Evolutionary conservation across 2,797 vertebrate species (phyloP).

Genomic region (Varecia variegata): DNA sequence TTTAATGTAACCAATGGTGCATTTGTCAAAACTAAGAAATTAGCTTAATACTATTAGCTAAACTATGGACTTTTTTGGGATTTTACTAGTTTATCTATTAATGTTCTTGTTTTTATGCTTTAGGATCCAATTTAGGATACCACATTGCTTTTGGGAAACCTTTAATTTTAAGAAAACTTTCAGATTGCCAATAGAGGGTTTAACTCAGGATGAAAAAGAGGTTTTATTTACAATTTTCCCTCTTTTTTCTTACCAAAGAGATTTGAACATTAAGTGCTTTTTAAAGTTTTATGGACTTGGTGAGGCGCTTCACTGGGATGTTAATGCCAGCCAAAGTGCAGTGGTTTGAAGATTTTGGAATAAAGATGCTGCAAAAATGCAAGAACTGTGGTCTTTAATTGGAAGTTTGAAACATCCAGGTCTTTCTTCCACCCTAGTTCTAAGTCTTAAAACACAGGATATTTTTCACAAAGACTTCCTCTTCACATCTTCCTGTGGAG

Average conservation of each 20-base stretch:
- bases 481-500: neutral
- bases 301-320: neutral
- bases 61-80: neutral
- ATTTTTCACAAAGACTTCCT: neutral
- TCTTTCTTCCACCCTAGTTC: neutral
- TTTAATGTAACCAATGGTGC: too few relatives aligned
- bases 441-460: neutral
- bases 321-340: neutral
- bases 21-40: neutral
- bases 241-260: neutral
- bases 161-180: slow-evolving; percentile 16
- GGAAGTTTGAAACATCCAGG: neutral
- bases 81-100: neutral
- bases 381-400: neutral
- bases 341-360: neutral
- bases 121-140: neutral
- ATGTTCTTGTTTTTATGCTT: neutral
- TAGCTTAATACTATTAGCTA: neutral
- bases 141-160: neutral
- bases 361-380: neutral
- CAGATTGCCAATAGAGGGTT: neutral
- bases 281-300: neutral
- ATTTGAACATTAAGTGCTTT: neutral
- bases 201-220: neutral
- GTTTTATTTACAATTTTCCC: neutral